A percentile compares a stretch with the other conserved stretches of the same genome.
Conservation (phyloP, 2,113 vertebrate genomes). For the Micronycteris hirsuta region DNA sequence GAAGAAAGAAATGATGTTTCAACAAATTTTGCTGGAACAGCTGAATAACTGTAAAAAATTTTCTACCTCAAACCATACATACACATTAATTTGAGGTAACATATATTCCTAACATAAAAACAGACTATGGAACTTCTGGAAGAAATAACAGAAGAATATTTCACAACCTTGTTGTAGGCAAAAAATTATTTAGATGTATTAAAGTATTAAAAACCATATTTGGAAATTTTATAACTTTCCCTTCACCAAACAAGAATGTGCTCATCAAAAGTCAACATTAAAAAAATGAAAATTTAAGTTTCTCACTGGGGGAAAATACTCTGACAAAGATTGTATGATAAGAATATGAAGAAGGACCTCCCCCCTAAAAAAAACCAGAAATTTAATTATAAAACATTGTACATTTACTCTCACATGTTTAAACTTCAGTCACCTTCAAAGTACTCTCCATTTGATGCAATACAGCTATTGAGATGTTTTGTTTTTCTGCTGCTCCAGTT, state of each 20-base stretch:
- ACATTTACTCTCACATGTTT: too few relatives aligned
- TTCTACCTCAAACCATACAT: not conserved
- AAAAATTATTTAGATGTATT: not conserved
- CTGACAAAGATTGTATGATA: not conserved
- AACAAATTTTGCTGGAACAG: not conserved
- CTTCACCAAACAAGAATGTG: not conserved
- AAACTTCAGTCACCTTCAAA: too few relatives aligned
- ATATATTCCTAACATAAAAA: not conserved
- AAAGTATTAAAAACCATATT: not conserved
- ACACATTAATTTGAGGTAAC: not conserved
- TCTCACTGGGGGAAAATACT: not conserved
- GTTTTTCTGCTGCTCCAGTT: too few relatives aligned
- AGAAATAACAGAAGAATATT: not conserved
- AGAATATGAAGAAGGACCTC: not conserved
- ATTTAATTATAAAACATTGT: too few relatives aligned
- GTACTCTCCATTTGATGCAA: too few relatives aligned
- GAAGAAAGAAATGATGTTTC: not conserved
- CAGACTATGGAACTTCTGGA: not conserved
- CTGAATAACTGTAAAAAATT: not conserved
- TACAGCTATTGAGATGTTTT: too few relatives aligned
- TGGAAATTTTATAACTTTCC: not conserved
- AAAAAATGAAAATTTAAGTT: not conserved
- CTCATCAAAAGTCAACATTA: not conserved
- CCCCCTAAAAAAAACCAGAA: too few relatives aligned
- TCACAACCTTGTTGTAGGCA: not conserved